Evolutionary conservation across 2,888 invertebrate genomes (phyloP).

Genomic region (Lasius fuliginosus): DNA sequence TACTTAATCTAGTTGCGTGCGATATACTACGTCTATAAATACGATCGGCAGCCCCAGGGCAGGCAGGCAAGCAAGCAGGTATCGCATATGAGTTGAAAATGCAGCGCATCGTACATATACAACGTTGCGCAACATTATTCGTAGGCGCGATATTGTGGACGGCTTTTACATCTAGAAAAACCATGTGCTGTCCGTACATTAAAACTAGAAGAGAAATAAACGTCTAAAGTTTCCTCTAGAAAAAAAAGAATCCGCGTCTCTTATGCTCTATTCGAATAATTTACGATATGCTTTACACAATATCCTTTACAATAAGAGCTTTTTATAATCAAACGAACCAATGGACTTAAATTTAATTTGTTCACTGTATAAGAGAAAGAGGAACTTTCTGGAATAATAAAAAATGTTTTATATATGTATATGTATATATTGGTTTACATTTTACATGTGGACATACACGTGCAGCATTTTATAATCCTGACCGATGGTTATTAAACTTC

Average conservation of each 20-base stretch:
- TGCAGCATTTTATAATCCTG: conserved; percentile 35
- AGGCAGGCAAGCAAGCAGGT: conserved; percentile 36
- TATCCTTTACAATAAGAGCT: background rate
- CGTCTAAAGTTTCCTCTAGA: conserved; percentile 8
- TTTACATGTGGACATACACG: background rate
- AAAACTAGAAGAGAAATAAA: conserved; percentile 21
- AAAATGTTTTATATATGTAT: background rate
- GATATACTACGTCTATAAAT: conserved; percentile 72
- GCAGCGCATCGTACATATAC: conserved; percentile 29
- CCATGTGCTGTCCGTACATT: background rate
- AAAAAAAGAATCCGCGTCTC: background rate
- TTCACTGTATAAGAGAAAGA: background rate
- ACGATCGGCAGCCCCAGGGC: conserved; percentile 71
- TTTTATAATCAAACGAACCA: background rate
- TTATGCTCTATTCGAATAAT: background rate
- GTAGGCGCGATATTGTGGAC: conserved; percentile 8
- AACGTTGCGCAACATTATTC: conserved; percentile 24
- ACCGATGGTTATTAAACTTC: conserved; percentile 53
- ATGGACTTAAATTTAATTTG: conserved; percentile 21
- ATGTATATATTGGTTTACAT: background rate
- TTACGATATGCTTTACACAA: background rate
- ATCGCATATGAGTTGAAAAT: conserved; percentile 65
- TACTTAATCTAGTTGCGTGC: conserved; percentile 68
- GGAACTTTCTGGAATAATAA: background rate
- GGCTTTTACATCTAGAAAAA: conserved; percentile 23